Conservation (phyloP, 2,797 vertebrate genomes). For the Merluccius polli region DNA sequence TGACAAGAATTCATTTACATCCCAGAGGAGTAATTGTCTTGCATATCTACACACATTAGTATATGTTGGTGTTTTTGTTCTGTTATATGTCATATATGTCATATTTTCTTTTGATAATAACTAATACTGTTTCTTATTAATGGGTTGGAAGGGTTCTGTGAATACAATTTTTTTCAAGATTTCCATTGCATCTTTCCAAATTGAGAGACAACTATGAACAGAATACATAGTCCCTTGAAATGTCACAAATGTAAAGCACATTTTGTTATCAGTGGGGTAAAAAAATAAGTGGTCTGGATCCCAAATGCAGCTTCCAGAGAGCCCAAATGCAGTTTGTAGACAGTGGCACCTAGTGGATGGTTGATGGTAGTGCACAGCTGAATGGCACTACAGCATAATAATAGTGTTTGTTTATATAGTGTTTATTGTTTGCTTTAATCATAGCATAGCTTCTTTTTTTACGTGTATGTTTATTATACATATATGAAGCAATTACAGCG, state of each 20-base stretch:
- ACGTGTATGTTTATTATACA: neutral
- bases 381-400: neutral
- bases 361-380: constrained; percentile 36
- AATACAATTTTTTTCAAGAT: neutral
- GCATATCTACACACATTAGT: neutral
- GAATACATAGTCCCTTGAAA: neutral
- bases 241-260: constrained; percentile 1
- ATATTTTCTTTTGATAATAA: neutral
- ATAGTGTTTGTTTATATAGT: neutral
- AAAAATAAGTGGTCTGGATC: neutral
- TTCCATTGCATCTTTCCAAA: neutral
- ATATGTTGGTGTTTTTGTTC: neutral
- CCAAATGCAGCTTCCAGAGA: neutral
- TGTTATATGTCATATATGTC: too few species aligned
- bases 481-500: neutral
- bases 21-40: neutral
- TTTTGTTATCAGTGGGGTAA: neutral
- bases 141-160: neutral
- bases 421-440: neutral
- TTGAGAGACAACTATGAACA: neutral
- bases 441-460: neutral
- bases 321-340: constrained; percentile 16
- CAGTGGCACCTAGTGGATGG: constrained; percentile 59
- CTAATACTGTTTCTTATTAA: neutral
- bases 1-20: neutral